phyloP scores from a whole-genome alignment of 1,140 invertebrate species.

The Coelopa frigida region DNA sequence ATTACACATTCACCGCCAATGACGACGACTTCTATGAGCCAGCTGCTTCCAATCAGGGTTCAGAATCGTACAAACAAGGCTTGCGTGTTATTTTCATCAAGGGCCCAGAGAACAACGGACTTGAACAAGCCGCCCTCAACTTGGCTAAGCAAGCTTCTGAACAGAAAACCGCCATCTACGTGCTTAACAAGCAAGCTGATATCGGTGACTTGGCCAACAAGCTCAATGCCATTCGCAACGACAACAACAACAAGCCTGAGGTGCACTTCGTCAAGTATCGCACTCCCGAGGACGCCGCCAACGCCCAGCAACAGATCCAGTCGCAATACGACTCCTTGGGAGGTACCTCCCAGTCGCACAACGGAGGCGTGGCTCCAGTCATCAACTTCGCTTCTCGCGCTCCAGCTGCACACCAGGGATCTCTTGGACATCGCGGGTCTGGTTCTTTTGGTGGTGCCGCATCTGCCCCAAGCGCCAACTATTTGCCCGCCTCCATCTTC shows the following conservation, averaged over 20 bases:
- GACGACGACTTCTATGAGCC: slow-evolving; percentile 32
- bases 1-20: slow-evolving; percentile 30
- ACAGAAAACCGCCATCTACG: slow-evolving; percentile 35
- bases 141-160: slow-evolving; percentile 34
- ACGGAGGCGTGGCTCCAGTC: slow-evolving; percentile 35
- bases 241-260: slow-evolving; percentile 29
- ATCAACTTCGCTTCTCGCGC: slow-evolving; percentile 35
- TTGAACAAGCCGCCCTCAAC: slow-evolving; percentile 32
- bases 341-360: slow-evolving; percentile 20
- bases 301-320: slow-evolving; percentile 34
- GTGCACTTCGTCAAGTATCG: slow-evolving; percentile 42
- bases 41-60: slow-evolving; percentile 20
- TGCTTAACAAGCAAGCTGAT: slow-evolving; percentile 35
- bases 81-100: slow-evolving; percentile 36
- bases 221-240: slow-evolving; percentile 24
- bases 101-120: slow-evolving; percentile 28
- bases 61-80: slow-evolving; percentile 24
- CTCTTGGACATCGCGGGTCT: neutral
- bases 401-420: neutral
- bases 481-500: slow-evolving; percentile 11
- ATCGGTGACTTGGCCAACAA: slow-evolving; percentile 30
- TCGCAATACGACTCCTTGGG: slow-evolving; percentile 36
- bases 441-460: neutral
- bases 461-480: slow-evolving; percentile 5
- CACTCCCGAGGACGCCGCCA: slow-evolving; percentile 34